phyloP scores from a whole-genome alignment of 2,888 invertebrate genomes.

The Disparrhopalites patrizii region DNA sequence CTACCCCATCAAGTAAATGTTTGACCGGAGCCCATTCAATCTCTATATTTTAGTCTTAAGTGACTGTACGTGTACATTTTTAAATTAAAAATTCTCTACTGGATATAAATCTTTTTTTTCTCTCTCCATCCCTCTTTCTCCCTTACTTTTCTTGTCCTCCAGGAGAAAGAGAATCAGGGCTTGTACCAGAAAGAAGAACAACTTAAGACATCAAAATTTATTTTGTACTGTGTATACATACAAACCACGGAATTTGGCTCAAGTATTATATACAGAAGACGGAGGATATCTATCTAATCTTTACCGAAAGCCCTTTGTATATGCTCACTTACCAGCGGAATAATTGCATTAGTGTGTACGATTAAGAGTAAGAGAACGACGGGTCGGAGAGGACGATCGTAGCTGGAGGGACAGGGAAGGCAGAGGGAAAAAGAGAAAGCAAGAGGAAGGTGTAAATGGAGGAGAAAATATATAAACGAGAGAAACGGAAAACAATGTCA shows the following conservation, averaged over 20 bases:
- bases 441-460: too few relatives aligned
- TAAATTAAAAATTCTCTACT: constrained; percentile 17
- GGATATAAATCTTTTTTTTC: neutral
- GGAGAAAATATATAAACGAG: too few relatives aligned
- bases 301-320: too few relatives aligned
- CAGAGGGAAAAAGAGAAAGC: too few relatives aligned
- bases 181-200: neutral
- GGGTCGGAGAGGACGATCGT: too few relatives aligned
- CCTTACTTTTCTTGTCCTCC: too few relatives aligned
- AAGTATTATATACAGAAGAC: neutral
- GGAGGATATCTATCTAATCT: neutral
- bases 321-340: too few relatives aligned
- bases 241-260: too few relatives aligned
- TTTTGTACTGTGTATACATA: neutral
- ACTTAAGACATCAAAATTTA: neutral
- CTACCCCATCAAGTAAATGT: constrained; percentile 14
- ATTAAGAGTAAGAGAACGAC: too few relatives aligned
- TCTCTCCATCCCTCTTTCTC: too few relatives aligned
- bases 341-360: too few relatives aligned
- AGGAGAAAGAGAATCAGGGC: neutral
- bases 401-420: too few relatives aligned
- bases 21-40: constrained; percentile 24
- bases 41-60: constrained; percentile 15
- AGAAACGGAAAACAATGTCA: neutral
- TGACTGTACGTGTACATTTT: constrained; percentile 6